Base-by-base conservation (phyloP, 2,113 vertebrate species). In the Corydoras sp. region DNA sequence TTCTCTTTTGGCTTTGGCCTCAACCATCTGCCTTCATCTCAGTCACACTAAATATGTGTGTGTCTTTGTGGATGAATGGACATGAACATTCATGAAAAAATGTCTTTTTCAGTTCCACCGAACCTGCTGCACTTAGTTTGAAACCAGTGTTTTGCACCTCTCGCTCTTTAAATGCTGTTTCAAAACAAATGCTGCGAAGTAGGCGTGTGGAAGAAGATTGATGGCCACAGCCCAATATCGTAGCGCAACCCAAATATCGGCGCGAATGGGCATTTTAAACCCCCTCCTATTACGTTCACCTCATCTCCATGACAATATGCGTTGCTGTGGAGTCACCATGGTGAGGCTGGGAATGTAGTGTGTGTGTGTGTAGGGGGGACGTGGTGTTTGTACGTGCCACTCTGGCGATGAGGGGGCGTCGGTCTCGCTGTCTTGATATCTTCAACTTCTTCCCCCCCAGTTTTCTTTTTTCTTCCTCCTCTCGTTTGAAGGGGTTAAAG, bases 231-330 rank as follows among this genome's bases (percentile, higher is more conserved):
- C 75, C 67, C 9, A 24, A 79, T 83, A 72, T 85, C 50, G 58
- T 54, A 5, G 50, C 7, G 56, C 58, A 56, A 13, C 65, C 78
- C 72, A 78, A 80, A 53, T 74, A 56, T 68, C 69, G 81, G 75
- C 80, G 72, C 67, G 58, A 72, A 59, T 18, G 59, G 58, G 53
- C 71, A 59, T 43, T 77, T 63, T 67, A 73, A 71, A 79, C 70
- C 71, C 70, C 62, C 68, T 56, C 80, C 77, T 74, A 71, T 62
- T 80, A 82, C 69, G 79, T 78, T 85, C 82, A 85, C 85, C 90
- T 91, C 88, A 93, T 94, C 92, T 93, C 91, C 91, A 94, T 94
- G 88, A 94, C 91, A 94, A 94, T 92, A 80, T 83, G 86, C 85
- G 90, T 92, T 91, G 89, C 91, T 83, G 82, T 90, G 86, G 84